These are phyloP conservation scores for Python bivittatus DNA, from an alignment of 2,113 vertebrate genomes.

Conservation along the genomic window DNA sequence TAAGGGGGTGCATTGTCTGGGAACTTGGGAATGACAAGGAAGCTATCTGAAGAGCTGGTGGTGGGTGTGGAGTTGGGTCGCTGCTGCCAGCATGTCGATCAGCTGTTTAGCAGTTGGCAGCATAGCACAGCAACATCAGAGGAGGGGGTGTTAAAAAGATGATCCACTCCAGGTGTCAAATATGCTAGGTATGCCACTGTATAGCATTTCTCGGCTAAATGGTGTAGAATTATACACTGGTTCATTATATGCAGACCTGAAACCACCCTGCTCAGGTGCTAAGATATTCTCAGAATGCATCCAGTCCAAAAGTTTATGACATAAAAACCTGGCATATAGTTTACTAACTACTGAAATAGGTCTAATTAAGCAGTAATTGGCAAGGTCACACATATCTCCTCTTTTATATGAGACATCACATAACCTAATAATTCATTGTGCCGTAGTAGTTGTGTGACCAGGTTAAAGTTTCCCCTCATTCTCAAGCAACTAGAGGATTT, in stretches of 20 bases:
- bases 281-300: not conserved
- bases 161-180: not conserved
- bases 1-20: not conserved
- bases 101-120: not conserved
- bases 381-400: too few relatives aligned
- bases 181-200: not conserved
- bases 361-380: too few relatives aligned
- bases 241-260: not conserved
- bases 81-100: not conserved
- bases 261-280: not conserved
- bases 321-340: too few relatives aligned
- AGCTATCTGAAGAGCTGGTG: not conserved
- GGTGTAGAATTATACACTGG: not conserved
- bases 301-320: too few relatives aligned
- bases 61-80: not conserved
- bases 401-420: too few relatives aligned
- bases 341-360: too few relatives aligned
- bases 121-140: not conserved
- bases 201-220: not conserved
- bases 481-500: too few relatives aligned
- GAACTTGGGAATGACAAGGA: not conserved
- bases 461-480: too few relatives aligned
- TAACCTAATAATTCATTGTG: too few relatives aligned
- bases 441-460: too few relatives aligned
- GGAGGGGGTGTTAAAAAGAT: not conserved